Percentiles rank a stretch among this genome's conserved stretches.
These are phyloP conservation scores for Hypena proboscidalis DNA, from an alignment of 2,888 invertebrate genomes.

Conservation along the genomic window DNA sequence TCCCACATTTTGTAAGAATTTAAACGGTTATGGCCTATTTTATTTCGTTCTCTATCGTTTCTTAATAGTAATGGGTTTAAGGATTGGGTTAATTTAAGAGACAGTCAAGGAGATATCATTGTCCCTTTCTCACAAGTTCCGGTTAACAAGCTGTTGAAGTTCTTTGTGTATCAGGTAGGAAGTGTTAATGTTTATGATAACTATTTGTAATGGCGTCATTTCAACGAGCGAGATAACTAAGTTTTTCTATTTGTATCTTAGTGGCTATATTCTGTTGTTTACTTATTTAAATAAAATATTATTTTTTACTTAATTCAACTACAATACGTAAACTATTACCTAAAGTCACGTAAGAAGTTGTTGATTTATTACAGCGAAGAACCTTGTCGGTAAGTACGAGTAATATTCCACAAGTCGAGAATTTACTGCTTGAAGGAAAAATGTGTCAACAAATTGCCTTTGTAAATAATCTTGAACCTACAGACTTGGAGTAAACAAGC, in stretches of 20 bases:
- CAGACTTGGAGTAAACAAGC: constrained; percentile 23
- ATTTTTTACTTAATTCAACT: too few species aligned
- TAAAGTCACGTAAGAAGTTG: too few species aligned
- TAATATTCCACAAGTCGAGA: not conserved
- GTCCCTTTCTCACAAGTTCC: not conserved
- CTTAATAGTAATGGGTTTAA: constrained; percentile 16
- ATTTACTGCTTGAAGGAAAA: constrained; percentile 1
- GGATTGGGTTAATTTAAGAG: constrained; percentile 1
- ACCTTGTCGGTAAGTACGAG: too few species aligned
- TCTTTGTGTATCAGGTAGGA: constrained; percentile 1
- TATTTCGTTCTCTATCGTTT: constrained; percentile 17
- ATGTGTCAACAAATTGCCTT: constrained; percentile 11
- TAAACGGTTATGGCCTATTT: constrained; percentile 30
- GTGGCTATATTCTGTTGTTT: too few species aligned
- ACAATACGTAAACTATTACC: too few species aligned
- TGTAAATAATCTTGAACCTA: constrained; percentile 11
- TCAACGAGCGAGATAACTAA: too few species aligned
- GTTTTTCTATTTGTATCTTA: too few species aligned
- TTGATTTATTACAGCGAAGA: too few species aligned
- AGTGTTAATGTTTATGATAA: not conserved
- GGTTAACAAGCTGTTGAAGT: not conserved
- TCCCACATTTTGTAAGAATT: constrained; percentile 52
- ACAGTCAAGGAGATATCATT: not conserved
- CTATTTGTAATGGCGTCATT: not conserved
- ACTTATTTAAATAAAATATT: too few species aligned